A percentile compares a stretch with the other conserved stretches of the same genome.
These are phyloP conservation scores for Hoplias malabaricus DNA, from an alignment of 2,113 vertebrate genomes.

Conservation along the genomic window DNA sequence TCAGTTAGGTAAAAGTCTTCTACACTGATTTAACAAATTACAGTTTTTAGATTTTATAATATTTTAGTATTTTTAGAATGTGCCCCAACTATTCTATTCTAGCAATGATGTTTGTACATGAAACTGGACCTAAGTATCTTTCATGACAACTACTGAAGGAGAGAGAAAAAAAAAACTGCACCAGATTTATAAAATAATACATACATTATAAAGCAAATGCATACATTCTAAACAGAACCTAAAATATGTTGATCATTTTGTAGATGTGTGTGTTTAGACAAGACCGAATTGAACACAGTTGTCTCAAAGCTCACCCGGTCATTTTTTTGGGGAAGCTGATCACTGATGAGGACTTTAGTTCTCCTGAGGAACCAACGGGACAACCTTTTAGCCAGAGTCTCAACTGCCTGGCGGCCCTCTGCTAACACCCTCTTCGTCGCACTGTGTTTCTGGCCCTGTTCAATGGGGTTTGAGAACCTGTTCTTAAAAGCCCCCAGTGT, in stretches of 20 bases:
- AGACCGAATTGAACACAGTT: too few species aligned
- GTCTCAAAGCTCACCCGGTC: conserved; percentile 80
- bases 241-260: not conserved
- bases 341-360: conserved; percentile 85
- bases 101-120: too few species aligned
- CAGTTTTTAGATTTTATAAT: too few species aligned
- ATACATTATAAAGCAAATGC: too few species aligned
- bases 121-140: too few species aligned
- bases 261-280: not conserved
- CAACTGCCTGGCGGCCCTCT: conserved; percentile 82
- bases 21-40: too few species aligned
- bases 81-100: too few species aligned
- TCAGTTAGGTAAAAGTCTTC: too few species aligned
- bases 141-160: too few species aligned
- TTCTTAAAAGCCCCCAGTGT: conserved; percentile 80
- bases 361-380: conserved; percentile 86
- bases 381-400: conserved; percentile 79
- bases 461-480: conserved; percentile 87
- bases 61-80: too few species aligned
- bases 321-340: conserved; percentile 90
- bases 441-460: conserved; percentile 89
- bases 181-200: too few species aligned
- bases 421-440: conserved; percentile 90
- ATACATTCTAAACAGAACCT: not conserved
- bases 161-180: too few species aligned